phyloP scores from a whole-genome alignment of 2,888 invertebrate genomes.

The Hyppa rectilinea region DNA sequence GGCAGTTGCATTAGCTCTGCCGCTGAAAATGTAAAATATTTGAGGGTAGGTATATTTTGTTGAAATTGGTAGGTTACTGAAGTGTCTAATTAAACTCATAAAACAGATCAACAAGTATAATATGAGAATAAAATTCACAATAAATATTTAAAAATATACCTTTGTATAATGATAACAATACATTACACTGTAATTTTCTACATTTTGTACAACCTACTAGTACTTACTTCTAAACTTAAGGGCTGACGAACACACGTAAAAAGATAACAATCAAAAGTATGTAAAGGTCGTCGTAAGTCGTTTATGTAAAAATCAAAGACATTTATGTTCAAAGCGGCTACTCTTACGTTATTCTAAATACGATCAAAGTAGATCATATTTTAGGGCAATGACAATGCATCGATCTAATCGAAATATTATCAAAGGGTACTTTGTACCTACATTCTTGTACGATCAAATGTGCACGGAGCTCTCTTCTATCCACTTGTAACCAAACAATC shows the following conservation, averaged over 20 bases:
- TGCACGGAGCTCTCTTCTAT: neutral
- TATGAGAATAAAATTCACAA: constrained; percentile 74
- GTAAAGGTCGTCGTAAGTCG: neutral
- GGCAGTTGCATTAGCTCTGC: neutral
- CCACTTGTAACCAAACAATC: too few species aligned
- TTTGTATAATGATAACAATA: constrained; percentile 67
- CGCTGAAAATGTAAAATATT: neutral
- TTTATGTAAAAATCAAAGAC: neutral
- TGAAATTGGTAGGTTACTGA: too few species aligned
- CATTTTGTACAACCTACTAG: constrained; percentile 65
- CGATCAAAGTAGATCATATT: too few species aligned
- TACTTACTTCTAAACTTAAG: constrained; percentile 40
- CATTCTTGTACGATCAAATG: neutral
- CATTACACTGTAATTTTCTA: constrained; percentile 47
- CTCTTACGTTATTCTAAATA: constrained; percentile 1
- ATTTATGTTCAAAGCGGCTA: neutral
- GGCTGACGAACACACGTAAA: constrained; percentile 38
- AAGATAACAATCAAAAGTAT: constrained; percentile 22
- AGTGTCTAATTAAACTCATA: constrained; percentile 61
- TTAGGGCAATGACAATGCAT: neutral
- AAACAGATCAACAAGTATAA: constrained; percentile 86
- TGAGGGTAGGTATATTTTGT: neutral
- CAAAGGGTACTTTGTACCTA: constrained; percentile 11
- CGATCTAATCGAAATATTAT: constrained; percentile 22
- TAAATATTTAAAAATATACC: constrained; percentile 84